Evolutionary conservation across 35 echinoderm and acorn worm genomes (phyloP).

Genomic region (Lytechinus pictus): DNA sequence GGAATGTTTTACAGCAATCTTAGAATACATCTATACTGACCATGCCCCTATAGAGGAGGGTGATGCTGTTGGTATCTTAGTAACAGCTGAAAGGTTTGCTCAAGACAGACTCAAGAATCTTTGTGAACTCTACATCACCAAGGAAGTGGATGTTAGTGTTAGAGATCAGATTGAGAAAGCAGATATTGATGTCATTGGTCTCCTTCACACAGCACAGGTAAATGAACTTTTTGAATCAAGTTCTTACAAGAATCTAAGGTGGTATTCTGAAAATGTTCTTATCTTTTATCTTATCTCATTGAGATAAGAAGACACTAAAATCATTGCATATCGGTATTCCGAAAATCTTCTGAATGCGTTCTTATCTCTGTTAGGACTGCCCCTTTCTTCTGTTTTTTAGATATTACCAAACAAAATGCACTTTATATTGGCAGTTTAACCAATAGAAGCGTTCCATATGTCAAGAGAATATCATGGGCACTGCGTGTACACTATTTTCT

Average conservation of each 20-base stretch:
- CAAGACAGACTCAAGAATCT: constrained; percentile 71
- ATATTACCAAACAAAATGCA: too few relatives aligned
- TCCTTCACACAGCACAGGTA: constrained; percentile 71
- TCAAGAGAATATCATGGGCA: too few relatives aligned
- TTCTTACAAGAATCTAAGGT: not conserved
- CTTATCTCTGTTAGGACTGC: too few relatives aligned
- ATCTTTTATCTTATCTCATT: too few relatives aligned
- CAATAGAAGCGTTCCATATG: too few relatives aligned
- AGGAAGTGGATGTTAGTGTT: constrained; percentile 60
- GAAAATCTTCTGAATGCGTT: too few relatives aligned
- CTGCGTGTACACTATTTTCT: too few relatives aligned
- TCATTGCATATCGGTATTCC: too few relatives aligned
- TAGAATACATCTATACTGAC: constrained; percentile 90
- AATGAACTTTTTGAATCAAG: not conserved
- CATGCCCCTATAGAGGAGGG: constrained; percentile 79
- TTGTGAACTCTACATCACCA: constrained; percentile 89
- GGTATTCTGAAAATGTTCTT: not conserved
- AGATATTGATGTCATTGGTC: constrained; percentile 79
- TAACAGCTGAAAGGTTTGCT: constrained; percentile 63
- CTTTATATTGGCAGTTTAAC: too few relatives aligned
- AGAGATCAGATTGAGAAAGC: constrained; percentile 70
- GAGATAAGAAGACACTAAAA: too few relatives aligned
- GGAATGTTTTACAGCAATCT: constrained; percentile 69
- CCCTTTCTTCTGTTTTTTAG: too few relatives aligned
- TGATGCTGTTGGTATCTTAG: constrained; percentile 67